Evolutionary conservation across 2,797 vertebrate species (phyloP).

Genomic region (Apodemus agrarius): DNA sequence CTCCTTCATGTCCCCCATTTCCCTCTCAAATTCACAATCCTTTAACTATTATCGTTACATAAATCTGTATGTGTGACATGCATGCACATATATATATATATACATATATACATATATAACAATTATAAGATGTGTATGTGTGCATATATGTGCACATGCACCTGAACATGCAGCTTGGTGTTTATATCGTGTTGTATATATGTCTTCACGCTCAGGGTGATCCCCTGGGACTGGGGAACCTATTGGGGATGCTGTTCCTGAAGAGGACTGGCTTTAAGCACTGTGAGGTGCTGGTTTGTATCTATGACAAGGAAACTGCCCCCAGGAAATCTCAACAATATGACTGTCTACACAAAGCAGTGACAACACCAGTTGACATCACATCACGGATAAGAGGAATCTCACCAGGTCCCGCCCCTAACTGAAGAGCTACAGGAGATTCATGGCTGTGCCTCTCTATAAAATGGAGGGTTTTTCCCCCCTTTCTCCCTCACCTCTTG

Average conservation of each 20-base stretch:
- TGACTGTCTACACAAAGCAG: neutral
- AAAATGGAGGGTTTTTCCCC: neutral
- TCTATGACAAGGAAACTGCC: neutral
- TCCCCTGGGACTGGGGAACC: neutral
- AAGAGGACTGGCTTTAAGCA: neutral
- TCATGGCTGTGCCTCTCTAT: neutral
- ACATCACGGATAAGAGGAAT: neutral
- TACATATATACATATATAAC: accelerated
- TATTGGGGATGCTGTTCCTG: neutral
- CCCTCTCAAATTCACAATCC: neutral
- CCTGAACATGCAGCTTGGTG: too few relatives aligned
- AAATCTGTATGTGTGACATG: too few relatives aligned
- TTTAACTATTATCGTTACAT: neutral
- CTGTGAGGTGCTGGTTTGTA: neutral
- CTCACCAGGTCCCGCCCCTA: neutral
- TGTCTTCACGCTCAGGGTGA: neutral
- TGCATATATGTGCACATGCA: neutral
- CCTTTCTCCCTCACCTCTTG: neutral
- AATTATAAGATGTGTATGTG: neutral
- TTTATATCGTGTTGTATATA: neutral
- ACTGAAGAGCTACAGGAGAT: neutral
- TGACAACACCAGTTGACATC: too few relatives aligned
- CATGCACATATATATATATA: too few relatives aligned
- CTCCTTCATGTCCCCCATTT: neutral
- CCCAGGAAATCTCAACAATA: neutral